Evolutionary conservation across 1,140 invertebrate genomes (phyloP), one percentile per base, ranked within the genome.

Genomic region (Sarcophaga bullata): DNA sequence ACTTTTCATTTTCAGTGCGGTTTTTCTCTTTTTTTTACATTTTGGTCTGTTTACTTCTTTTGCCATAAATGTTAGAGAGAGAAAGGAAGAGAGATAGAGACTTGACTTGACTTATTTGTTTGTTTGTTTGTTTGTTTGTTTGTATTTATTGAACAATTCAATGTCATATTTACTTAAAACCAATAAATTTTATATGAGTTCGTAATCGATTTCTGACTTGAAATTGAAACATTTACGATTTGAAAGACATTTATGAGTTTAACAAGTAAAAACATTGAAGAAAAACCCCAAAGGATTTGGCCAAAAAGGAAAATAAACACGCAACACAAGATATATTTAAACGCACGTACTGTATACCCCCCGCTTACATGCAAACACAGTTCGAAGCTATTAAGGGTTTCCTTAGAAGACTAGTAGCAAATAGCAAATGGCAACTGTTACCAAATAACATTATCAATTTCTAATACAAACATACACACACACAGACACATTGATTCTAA

Each of bases 131-230:
- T n/a, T n/a, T n/a, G n/a, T 4, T 68, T 68, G 62, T 68, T 68
- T 68, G 62, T 68, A 25, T 68, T 68, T 68, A 25, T 68, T 25
- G 15, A 19, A 68, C 62, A 68, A 37, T 76, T 76, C 73, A 76
- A 76, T 76, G 73, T 76, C 73, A 76, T 76, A 76, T 76, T 76
- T 76, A 76, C 73, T 49, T 49, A 76, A 76, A 76, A 49, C 73
- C 73, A 76, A 76, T 76, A 76, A 76, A 76, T 76, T 76, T 76
- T 76, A 76, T 76, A 76, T 76, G 73, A 76, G 73, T 76, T 76
- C 73, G 49, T 76, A 76, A 76, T 76, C 73, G 73, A 76, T 76
- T 49, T 76, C 49, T 76, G 46, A 76, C 46, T 76, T 76, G 73
- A 68, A 68, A 68, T 68, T 68, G 62, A 68, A 49, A 48, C 73